Conservation (phyloP, 2,113 vertebrate genomes). For the Callithrix jacchus region DNA sequence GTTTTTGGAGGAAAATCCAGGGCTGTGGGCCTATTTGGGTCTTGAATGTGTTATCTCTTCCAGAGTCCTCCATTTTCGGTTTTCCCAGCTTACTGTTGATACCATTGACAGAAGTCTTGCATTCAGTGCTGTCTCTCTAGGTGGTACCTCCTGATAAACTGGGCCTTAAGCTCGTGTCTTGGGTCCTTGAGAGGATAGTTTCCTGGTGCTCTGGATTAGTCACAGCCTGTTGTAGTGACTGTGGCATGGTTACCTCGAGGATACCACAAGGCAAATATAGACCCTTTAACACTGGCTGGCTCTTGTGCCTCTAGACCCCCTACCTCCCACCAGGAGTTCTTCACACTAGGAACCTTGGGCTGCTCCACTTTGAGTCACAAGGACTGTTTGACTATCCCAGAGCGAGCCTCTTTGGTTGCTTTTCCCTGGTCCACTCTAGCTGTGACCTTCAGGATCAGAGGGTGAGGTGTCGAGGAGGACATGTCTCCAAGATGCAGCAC, state of each 20-base stretch:
- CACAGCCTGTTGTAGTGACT: neutral
- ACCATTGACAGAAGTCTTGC: neutral
- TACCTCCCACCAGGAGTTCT: neutral
- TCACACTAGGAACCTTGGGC: neutral
- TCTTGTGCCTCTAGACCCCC: neutral
- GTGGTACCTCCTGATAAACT: neutral
- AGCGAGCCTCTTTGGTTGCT: neutral
- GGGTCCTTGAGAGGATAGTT: neutral
- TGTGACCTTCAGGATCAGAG: neutral
- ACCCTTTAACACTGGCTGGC: too few relatives aligned
- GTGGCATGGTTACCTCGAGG: neutral
- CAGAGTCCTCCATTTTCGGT: neutral
- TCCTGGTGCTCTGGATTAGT: neutral
- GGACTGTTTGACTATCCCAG: neutral
- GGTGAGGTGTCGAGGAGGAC: neutral
- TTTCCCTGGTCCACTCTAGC: neutral
- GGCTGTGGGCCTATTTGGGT: neutral
- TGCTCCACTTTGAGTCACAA: neutral
- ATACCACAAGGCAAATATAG: fast-evolving
- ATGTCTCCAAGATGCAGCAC: neutral
- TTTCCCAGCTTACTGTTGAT: neutral
- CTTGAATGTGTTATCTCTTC: neutral
- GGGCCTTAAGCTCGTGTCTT: neutral
- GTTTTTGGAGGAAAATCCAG: neutral
- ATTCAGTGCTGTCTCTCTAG: neutral